Percentiles rank a stretch among this genome's conserved stretches.
phyloP scores from a whole-genome alignment of 2,113 vertebrate genomes.

The Crypturellus undulatus region DNA sequence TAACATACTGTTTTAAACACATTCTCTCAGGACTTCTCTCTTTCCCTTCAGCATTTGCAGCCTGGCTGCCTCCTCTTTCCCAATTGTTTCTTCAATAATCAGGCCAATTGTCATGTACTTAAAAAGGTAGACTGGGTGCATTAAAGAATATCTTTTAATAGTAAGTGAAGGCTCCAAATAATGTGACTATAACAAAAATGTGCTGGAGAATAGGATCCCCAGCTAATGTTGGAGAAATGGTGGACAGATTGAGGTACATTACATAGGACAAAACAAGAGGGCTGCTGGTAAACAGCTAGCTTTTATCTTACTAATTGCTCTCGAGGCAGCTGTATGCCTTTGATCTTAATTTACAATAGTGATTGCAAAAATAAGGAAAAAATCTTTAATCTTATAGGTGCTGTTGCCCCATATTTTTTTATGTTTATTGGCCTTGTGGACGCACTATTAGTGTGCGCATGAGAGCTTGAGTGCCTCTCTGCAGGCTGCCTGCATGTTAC shows the following conservation, averaged over 20 bases:
- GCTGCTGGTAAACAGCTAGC: neutral
- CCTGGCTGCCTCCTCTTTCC: neutral
- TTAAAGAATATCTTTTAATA: conserved; percentile 21
- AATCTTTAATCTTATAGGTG: neutral
- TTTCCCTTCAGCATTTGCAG: neutral
- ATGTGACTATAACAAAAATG: neutral
- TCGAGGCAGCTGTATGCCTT: neutral
- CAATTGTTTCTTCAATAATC: conserved; percentile 2
- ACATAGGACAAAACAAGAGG: neutral
- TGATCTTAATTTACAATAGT: neutral
- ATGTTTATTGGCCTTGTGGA: neutral
- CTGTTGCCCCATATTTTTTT: neutral
- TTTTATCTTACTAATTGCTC: neutral
- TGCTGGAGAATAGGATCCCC: neutral
- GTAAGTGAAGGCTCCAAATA: neutral
- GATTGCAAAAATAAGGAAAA: neutral
- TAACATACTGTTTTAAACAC: conserved; percentile 32
- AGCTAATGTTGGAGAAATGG: neutral
- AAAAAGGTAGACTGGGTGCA: neutral
- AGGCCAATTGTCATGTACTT: neutral
- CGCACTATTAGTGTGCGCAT: fast-evolving
- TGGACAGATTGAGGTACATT: neutral
- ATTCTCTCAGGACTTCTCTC: conserved; percentile 1
- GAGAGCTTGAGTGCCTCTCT: neutral
- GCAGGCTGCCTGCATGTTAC: neutral